Conservation (phyloP, 2,797 vertebrate genomes). For the Phataginus tricuspis region DNA sequence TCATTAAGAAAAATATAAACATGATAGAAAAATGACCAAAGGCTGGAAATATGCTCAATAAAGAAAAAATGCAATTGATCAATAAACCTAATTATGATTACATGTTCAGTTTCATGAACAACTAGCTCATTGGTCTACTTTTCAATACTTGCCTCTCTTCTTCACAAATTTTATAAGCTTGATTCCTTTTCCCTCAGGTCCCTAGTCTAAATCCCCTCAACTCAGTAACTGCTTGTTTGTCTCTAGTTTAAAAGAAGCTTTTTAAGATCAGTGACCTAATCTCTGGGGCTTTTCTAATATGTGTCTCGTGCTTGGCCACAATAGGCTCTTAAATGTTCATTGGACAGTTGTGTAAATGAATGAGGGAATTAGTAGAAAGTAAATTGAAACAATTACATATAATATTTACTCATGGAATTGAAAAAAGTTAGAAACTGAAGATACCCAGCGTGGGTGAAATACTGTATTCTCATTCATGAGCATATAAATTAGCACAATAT, state of each 20-base stretch:
- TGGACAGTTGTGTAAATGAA: background rate
- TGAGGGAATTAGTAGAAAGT: background rate
- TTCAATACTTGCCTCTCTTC: background rate
- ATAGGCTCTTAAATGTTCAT: background rate
- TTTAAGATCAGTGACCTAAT: background rate
- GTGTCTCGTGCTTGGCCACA: background rate
- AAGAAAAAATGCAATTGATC: background rate
- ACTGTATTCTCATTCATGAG: background rate
- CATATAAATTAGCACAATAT: background rate
- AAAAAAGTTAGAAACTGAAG: background rate
- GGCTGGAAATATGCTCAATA: background rate
- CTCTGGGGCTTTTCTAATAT: background rate
- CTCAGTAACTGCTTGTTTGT: background rate
- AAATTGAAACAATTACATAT: background rate
- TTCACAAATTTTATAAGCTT: background rate
- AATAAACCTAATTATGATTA: background rate
- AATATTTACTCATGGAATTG: background rate
- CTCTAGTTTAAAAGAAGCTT: background rate
- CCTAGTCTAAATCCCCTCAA: background rate
- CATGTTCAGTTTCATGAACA: background rate
- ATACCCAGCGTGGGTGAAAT: background rate
- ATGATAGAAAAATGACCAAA: background rate
- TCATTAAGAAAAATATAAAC: background rate
- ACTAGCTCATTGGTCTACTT: background rate
- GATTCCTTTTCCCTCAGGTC: background rate